phyloP scores from a whole-genome alignment of 2,797 vertebrate genomes.

The Phoebastria nigripes region DNA sequence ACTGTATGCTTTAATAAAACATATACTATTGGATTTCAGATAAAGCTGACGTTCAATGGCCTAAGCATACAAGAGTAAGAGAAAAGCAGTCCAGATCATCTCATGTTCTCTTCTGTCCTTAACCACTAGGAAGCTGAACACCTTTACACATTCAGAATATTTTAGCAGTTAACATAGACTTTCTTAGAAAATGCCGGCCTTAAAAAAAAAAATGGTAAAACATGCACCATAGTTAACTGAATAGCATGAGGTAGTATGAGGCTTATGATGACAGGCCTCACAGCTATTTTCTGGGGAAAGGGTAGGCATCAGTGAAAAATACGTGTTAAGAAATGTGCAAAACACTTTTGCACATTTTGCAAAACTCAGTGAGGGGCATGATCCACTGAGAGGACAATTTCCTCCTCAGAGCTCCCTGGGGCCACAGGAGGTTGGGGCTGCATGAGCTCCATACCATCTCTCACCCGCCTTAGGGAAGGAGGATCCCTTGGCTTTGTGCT shows the following conservation, averaged over 20 bases:
- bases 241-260: background rate
- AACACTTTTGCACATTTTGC: background rate
- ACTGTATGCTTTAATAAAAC: background rate
- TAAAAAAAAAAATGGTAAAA: background rate
- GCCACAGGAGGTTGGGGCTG: accelerated
- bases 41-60: background rate
- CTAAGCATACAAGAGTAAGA: background rate
- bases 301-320: background rate
- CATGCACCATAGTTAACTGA: background rate
- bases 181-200: background rate
- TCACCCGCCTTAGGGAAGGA: accelerated
- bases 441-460: accelerated
- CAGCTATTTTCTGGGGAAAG: background rate
- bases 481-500: background rate
- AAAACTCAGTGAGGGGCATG: accelerated
- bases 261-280: background rate
- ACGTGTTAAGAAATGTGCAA: background rate
- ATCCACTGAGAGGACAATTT: background rate
- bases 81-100: background rate
- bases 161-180: background rate
- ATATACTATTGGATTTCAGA: background rate
- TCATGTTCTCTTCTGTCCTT: background rate
- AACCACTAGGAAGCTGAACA: background rate
- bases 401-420: background rate
- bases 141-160: background rate